phyloP scores from a whole-genome alignment of 2,113 vertebrate genomes.

The Struthio camelus region DNA sequence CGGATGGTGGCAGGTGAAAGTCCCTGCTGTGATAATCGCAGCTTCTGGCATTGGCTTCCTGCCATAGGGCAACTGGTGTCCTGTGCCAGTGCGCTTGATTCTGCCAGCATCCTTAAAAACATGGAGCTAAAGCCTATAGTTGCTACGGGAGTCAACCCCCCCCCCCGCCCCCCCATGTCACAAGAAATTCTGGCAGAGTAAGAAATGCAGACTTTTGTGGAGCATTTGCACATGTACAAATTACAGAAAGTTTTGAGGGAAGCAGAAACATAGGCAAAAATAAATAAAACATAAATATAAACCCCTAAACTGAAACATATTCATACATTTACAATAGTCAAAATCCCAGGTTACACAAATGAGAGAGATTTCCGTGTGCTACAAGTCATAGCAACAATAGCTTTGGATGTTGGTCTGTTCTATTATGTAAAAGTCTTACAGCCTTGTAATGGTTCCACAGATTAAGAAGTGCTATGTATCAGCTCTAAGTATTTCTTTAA shows the following conservation, averaged over 20 bases:
- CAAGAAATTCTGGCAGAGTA: neutral
- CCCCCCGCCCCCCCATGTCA: neutral
- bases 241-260: conserved; percentile 28
- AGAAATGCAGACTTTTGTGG: neutral
- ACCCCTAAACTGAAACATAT: conserved; percentile 68
- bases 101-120: neutral
- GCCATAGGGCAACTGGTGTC: neutral
- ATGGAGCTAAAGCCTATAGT: neutral
- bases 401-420: conserved; percentile 70
- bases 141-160: neutral
- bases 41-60: neutral
- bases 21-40: neutral
- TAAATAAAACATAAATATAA: conserved; percentile 70
- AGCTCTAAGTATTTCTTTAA: conserved; percentile 77
- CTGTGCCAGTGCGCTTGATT: fast-evolving
- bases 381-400: conserved; percentile 75
- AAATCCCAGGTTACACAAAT: conserved; percentile 75
- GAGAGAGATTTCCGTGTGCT: conserved; percentile 75
- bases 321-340: conserved; percentile 73
- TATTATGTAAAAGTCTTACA: conserved; percentile 68
- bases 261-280: conserved; percentile 57
- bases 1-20: neutral
- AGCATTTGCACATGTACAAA: conserved; percentile 7
- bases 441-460: conserved; percentile 68
- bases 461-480: conserved; percentile 69